These are phyloP conservation scores for Colletes gigas DNA, from an alignment of 1,140 invertebrate genomes.

Conservation along the genomic window DNA sequence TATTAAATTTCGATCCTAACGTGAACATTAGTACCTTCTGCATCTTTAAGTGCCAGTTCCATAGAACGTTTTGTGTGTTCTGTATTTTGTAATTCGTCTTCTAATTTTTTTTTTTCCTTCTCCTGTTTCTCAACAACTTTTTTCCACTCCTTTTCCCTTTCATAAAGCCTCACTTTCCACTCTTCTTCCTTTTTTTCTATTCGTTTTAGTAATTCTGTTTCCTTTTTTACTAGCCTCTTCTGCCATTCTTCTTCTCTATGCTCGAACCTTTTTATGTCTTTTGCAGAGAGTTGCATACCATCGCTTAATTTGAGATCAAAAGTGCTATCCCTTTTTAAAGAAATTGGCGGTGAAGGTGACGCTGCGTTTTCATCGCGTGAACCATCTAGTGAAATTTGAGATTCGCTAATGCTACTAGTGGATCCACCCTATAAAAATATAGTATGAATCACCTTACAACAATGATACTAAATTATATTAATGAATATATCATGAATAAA, in stretches of 20 bases:
- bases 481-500: too few relatives aligned
- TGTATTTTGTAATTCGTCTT: constrained; percentile 83
- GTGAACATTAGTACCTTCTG: constrained; percentile 82
- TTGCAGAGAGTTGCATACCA: constrained; percentile 74
- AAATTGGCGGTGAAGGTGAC: constrained; percentile 65
- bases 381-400: constrained; percentile 77
- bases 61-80: constrained; percentile 84
- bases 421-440: constrained; percentile 77
- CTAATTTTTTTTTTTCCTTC: constrained; percentile 81
- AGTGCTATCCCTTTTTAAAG: constrained; percentile 71
- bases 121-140: constrained; percentile 83
- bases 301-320: constrained; percentile 74
- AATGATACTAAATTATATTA: not conserved
- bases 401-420: constrained; percentile 83
- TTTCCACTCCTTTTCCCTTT: constrained; percentile 86
- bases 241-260: constrained; percentile 82
- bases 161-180: constrained; percentile 78
- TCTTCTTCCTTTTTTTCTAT: constrained; percentile 83
- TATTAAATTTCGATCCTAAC: constrained; percentile 26
- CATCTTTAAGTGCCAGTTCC: constrained; percentile 83
- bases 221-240: constrained; percentile 81
- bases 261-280: constrained; percentile 79
- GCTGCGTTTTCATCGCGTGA: constrained; percentile 69
- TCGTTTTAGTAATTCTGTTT: constrained; percentile 82
- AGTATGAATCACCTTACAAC: not conserved